Evolutionary conservation across 2,797 vertebrate species (phyloP).

Genomic region (Gymnopithys bicolor): DNA sequence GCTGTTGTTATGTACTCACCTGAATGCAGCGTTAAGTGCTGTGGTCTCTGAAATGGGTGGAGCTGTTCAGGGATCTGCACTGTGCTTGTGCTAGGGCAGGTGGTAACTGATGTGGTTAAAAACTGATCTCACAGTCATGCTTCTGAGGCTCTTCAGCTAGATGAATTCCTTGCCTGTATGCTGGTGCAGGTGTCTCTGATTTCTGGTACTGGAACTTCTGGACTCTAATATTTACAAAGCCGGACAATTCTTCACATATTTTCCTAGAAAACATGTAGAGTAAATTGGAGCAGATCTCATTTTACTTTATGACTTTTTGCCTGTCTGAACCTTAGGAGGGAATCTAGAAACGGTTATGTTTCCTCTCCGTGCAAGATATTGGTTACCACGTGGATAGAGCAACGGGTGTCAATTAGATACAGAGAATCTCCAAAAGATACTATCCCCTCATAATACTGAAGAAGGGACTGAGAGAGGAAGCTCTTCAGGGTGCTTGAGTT

Average conservation of each 20-base stretch:
- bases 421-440: not conserved
- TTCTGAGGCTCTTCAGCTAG: not conserved
- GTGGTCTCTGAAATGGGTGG: not conserved
- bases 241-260: not conserved
- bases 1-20: not conserved
- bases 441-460: not conserved
- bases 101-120: not conserved
- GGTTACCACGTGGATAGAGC: not conserved
- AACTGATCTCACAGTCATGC: not conserved
- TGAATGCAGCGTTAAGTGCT: fast-evolving
- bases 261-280: not conserved
- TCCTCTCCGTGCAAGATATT: not conserved
- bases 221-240: not conserved
- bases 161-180: not conserved
- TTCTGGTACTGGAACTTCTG: not conserved
- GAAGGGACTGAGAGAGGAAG: not conserved
- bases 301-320: not conserved
- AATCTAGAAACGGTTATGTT: not conserved
- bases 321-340: not conserved
- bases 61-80: not conserved
- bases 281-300: not conserved
- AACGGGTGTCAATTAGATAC: not conserved
- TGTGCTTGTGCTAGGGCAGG: not conserved
- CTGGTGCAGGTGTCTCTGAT: not conserved
- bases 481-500: not conserved